phyloP scores from a whole-genome alignment of 2,113 vertebrate species.

The Mesembrinibis cayennensis region DNA sequence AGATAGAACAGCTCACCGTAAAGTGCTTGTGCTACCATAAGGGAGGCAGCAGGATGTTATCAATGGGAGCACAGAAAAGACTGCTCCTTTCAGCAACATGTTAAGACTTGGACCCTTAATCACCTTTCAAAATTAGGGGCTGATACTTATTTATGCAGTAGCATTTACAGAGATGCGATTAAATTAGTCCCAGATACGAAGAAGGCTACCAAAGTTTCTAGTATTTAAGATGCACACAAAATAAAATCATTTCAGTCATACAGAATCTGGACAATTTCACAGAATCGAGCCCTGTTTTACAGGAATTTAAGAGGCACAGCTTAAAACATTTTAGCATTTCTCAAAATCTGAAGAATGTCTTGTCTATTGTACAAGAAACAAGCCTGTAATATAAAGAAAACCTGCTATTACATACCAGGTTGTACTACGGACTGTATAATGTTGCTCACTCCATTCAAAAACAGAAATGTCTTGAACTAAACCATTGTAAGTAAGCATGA shows the following conservation, averaged over 20 bases:
- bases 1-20: not conserved
- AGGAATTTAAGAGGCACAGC: not conserved
- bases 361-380: not conserved
- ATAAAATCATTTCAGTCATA: not conserved
- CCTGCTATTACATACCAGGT: not conserved
- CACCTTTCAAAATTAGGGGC: not conserved
- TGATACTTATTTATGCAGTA: not conserved
- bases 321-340: not conserved
- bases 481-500: not conserved
- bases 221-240: not conserved
- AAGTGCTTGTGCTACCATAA: not conserved
- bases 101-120: not conserved
- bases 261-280: not conserved
- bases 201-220: not conserved
- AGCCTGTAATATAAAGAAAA: not conserved
- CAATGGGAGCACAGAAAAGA: not conserved
- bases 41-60: not conserved
- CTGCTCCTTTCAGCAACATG: not conserved
- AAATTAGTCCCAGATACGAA: not conserved
- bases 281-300: not conserved
- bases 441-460: not conserved
- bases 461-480: not conserved
- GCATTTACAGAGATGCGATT: not conserved
- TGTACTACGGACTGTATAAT: not conserved
- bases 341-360: not conserved